These are phyloP conservation scores for Ectemnius lituratus DNA, from an alignment of 2,888 invertebrate species.

Conservation along the genomic window DNA sequence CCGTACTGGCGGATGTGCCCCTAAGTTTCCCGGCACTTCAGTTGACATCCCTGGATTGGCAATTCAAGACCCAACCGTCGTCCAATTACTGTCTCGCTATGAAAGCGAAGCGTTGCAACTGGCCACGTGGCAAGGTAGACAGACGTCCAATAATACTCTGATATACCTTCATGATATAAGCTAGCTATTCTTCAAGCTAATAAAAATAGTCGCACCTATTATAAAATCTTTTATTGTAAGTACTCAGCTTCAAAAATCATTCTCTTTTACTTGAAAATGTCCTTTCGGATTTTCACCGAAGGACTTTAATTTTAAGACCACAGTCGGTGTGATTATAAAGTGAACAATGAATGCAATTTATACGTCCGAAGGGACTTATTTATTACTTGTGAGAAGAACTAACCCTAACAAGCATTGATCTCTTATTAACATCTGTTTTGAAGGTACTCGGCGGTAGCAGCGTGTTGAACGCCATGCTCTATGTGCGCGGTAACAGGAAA, in stretches of 20 bases:
- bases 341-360: too few species aligned
- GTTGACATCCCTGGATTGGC: conserved; percentile 88
- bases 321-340: too few species aligned
- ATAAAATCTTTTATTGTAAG: not conserved
- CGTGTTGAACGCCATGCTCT: conserved; percentile 93
- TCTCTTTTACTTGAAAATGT: not conserved
- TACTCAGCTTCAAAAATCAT: not conserved
- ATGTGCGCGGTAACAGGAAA: conserved; percentile 88
- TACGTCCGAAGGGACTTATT: too few species aligned
- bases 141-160: not conserved
- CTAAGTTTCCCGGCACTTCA: conserved; percentile 86
- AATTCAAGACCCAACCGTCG: conserved; percentile 87
- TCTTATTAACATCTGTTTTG: not conserved
- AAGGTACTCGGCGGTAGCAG: conserved; percentile 84
- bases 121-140: conserved; percentile 79
- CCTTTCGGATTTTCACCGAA: too few species aligned
- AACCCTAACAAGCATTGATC: not conserved
- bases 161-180: not conserved
- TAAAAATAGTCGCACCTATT: not conserved
- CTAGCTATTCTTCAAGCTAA: not conserved
- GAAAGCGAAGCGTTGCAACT: conserved; percentile 73
- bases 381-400: not conserved
- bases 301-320: too few species aligned
- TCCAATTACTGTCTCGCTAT: conserved; percentile 82
- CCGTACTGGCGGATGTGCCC: conserved; percentile 86